Base-by-base conservation (phyloP, 2,797 vertebrate genomes). In the Eulemur mongoz region DNA sequence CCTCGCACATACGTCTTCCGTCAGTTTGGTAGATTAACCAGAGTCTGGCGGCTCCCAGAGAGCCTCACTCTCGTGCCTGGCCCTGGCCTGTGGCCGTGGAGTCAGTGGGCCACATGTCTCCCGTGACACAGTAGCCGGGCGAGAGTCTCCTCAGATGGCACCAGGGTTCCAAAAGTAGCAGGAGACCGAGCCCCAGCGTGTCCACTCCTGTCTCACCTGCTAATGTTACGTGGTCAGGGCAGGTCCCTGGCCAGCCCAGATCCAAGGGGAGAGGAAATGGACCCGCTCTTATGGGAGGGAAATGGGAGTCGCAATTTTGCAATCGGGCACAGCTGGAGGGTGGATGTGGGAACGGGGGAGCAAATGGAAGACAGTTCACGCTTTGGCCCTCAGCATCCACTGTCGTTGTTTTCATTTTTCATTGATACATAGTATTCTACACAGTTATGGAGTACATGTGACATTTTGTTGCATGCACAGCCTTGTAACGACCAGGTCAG, bases 61-160 rank as follows among this genome's bases (percentile, higher is more conserved):
- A 25, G 12, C 20, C 9, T 48, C 43, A 30, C 43, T 8, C 4
- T 7, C 9, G 0, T 32, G 43, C 45, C 43, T 48, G 43, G 14
- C 40, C 45, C 27, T 48, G 38, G 25, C 7, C 69, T 43, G 70
- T 72, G 70, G 40, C 15, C 1, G 3, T 32, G 43, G 43, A 27
- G 43, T 38, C 11, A 2, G 4, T 25, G 22, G 67, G 18, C 18
- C 35, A 23, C 4, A 5, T 38, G 35, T 70, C 22, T 70, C 35
- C 22, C 0, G 1, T 70, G 22, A 70, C 5, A 1, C 35, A 4
- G 40, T 43, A 73, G 43, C 38, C 7, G 0, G 0, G 14, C 23
- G 23, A 1, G 0, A 43, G 70, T 14, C 11, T 43, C 40, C 43
- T 27, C 38, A 8, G 6, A 27, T 43, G 70, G 17, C 17, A 67